These are phyloP conservation scores for Zele albiditarsus DNA, from an alignment of 2,888 invertebrate genomes.

Conservation along the genomic window DNA sequence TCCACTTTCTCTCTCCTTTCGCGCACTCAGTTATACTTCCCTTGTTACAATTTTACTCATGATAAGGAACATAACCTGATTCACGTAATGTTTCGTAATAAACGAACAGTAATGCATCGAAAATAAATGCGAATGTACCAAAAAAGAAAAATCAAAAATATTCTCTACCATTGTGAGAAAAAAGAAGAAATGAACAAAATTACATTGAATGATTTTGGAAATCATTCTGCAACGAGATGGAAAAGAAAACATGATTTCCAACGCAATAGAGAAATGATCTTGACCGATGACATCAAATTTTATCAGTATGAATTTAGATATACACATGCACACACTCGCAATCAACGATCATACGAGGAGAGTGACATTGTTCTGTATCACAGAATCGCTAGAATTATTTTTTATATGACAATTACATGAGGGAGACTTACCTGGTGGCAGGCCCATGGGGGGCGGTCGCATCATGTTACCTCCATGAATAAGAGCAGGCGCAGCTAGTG, in stretches of 20 bases:
- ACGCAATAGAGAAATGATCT: not conserved
- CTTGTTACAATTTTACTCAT: not conserved
- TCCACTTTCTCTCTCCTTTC: too few relatives aligned
- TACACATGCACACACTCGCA: slow-evolving; percentile 20
- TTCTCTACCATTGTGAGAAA: not conserved
- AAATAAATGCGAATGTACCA: slow-evolving; percentile 3
- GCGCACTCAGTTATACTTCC: not conserved
- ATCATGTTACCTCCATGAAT: slow-evolving; percentile 78
- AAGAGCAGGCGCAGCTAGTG: slow-evolving; percentile 75
- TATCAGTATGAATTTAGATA: not conserved
- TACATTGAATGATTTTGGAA: not conserved
- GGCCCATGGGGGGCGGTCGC: slow-evolving; percentile 79
- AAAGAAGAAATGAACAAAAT: not conserved
- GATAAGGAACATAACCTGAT: not conserved
- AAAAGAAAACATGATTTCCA: not conserved
- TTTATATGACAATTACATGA: slow-evolving; percentile 22
- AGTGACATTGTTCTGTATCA: not conserved
- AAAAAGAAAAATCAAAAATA: not conserved
- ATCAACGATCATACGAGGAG: slow-evolving; percentile 18
- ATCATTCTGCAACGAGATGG: not conserved
- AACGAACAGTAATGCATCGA: not conserved
- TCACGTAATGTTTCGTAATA: not conserved
- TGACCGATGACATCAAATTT: not conserved
- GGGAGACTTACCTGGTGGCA: slow-evolving; percentile 79
- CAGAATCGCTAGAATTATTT: not conserved